Percentiles rank a stretch among this genome's conserved stretches.
These are phyloP conservation scores for Rhyzopertha dominica DNA, from an alignment of 1,140 invertebrate species.

Conservation along the genomic window DNA sequence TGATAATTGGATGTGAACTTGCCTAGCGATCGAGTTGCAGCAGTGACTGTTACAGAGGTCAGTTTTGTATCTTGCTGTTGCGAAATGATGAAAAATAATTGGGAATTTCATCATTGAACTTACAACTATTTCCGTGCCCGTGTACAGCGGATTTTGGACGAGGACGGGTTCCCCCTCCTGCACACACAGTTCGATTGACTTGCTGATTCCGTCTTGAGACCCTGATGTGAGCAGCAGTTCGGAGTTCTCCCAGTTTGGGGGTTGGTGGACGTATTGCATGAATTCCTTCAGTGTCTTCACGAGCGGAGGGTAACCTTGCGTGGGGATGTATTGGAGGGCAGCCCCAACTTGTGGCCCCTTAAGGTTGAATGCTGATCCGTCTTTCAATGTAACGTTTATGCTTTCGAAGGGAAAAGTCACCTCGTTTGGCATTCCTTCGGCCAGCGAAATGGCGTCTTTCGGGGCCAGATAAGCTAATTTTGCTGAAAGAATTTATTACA, in stretches of 20 bases:
- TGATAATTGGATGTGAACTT: too few relatives aligned
- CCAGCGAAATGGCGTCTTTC: slow-evolving; percentile 64
- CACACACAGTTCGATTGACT: slow-evolving; percentile 62
- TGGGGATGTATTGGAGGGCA: slow-evolving; percentile 69
- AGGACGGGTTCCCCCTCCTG: slow-evolving; percentile 63
- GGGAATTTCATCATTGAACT: slow-evolving; percentile 39
- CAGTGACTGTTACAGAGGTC: too few relatives aligned
- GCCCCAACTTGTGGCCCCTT: slow-evolving; percentile 54
- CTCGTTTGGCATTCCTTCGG: slow-evolving; percentile 74
- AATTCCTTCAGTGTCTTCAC: slow-evolving; percentile 59
- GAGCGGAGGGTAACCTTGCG: slow-evolving; percentile 65
- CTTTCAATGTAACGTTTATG: slow-evolving; percentile 58
- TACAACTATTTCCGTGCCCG: slow-evolving; percentile 64
- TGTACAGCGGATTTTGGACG: slow-evolving; percentile 65
- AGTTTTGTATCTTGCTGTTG: not conserved
- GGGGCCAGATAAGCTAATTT: slow-evolving; percentile 60
- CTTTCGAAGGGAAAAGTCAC: slow-evolving; percentile 67
- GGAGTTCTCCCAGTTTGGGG: slow-evolving; percentile 56
- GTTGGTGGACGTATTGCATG: slow-evolving; percentile 59
- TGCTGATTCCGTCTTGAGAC: slow-evolving; percentile 71
- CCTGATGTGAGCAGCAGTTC: slow-evolving; percentile 66
- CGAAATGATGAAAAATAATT: slow-evolving; percentile 3
- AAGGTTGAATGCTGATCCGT: slow-evolving; percentile 54
- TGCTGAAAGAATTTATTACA: slow-evolving; percentile 56
- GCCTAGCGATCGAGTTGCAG: too few relatives aligned